Percentiles rank a stretch among this genome's conserved stretches.
These are phyloP conservation scores for Saccostrea echinata DNA, from an alignment of 1,140 invertebrate genomes.

Conservation along the genomic window DNA sequence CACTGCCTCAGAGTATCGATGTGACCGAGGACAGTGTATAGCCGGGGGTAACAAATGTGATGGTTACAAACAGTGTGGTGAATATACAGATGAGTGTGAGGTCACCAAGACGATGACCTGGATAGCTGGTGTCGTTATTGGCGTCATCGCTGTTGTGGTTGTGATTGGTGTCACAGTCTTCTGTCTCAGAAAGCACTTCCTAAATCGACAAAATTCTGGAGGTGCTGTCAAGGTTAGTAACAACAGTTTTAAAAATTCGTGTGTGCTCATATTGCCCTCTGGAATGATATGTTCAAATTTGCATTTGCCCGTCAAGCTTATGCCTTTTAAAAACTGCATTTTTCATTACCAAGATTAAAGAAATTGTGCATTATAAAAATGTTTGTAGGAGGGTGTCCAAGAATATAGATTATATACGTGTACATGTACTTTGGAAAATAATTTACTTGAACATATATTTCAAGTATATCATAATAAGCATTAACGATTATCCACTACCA, in stretches of 20 bases:
- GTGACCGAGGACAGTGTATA: conserved; percentile 49
- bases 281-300: too few species aligned
- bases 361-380: too few species aligned
- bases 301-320: too few species aligned
- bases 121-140: conserved; percentile 1
- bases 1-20: conserved; percentile 11
- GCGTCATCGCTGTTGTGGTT: neutral
- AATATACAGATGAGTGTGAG: conserved; percentile 31
- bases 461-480: too few species aligned
- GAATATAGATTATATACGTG: too few species aligned
- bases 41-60: conserved; percentile 5
- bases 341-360: too few species aligned
- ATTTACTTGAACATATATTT: too few species aligned
- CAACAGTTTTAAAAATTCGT: too few species aligned
- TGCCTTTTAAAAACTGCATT: neutral
- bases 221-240: conserved; percentile 13
- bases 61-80: conserved; percentile 35
- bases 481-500: too few species aligned
- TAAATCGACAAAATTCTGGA: neutral
- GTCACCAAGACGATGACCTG: neutral
- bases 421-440: too few species aligned
- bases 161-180: neutral
- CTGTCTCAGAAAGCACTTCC: neutral
- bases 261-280: too few species aligned
- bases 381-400: too few species aligned